phyloP scores from a whole-genome alignment of 2,113 vertebrate genomes.

The Scopus umbretta region DNA sequence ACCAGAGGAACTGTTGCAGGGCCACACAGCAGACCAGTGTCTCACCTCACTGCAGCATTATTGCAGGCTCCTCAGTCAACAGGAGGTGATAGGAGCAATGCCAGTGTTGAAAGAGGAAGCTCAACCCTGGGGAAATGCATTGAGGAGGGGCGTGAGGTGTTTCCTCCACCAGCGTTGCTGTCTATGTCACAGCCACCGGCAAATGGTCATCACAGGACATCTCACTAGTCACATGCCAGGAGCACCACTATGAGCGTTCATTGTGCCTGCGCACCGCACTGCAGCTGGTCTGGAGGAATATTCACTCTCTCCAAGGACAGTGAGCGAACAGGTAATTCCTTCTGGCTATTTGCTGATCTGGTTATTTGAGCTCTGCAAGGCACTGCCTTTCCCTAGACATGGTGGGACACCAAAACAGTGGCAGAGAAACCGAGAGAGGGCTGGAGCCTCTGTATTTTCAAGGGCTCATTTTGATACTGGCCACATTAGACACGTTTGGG shows the following conservation, averaged over 20 bases:
- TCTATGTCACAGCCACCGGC: background rate
- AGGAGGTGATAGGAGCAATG: background rate
- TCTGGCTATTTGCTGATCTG: background rate
- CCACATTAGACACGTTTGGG: background rate
- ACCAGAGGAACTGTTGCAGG: background rate
- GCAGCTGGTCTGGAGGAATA: background rate
- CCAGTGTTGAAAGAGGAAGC: background rate
- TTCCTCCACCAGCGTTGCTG: background rate
- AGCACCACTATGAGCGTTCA: background rate
- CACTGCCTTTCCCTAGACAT: background rate
- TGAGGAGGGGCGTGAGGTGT: background rate
- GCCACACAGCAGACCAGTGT: accelerated
- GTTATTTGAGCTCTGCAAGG: background rate
- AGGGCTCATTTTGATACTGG: background rate
- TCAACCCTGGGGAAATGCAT: background rate
- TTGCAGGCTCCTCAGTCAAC: background rate
- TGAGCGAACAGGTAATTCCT: background rate
- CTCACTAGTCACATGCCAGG: background rate
- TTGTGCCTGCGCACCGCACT: accelerated
- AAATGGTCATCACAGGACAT: background rate
- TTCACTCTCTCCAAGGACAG: background rate
- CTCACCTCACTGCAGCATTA: background rate
- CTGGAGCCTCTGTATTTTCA: background rate
- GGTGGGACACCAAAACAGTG: background rate
- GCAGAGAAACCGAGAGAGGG: background rate